Conservation (phyloP, 2,888 invertebrate species). For the Eupithecia abbreviata region DNA sequence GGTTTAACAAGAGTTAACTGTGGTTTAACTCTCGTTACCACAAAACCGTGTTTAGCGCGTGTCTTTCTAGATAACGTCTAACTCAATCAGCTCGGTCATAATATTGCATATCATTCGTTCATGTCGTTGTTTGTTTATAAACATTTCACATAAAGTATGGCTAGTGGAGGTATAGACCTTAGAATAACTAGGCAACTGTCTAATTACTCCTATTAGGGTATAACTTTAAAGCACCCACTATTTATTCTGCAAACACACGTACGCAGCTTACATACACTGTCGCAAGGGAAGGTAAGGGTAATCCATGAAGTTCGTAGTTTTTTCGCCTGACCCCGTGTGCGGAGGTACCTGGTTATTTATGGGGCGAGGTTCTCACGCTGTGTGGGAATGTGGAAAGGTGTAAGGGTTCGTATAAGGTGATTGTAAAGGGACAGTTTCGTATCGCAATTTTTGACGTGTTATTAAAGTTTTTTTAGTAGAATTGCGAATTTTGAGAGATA, state of each 20-base stretch:
- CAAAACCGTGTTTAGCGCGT: no score
- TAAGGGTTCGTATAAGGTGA: slow-evolving; percentile 59
- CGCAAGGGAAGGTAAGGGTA: slow-evolving; percentile 16
- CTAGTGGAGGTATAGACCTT: no score
- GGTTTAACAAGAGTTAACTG: no score
- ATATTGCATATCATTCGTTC: no score
- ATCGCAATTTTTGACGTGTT: slow-evolving; percentile 28
- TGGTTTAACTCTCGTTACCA: no score
- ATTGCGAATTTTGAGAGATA: background rate
- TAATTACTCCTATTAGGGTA: no score
- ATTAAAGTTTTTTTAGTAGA: background rate
- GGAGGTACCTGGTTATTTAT: slow-evolving; percentile 69
- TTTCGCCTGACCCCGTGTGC: slow-evolving; percentile 47
- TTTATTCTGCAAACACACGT: background rate
- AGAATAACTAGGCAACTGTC: no score
- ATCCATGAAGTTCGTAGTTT: slow-evolving; percentile 61
- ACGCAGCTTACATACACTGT: slow-evolving; percentile 12
- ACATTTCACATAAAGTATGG: no score
- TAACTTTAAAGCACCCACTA: background rate
- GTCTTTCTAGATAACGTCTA: no score
- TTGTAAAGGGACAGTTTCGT: slow-evolving; percentile 30
- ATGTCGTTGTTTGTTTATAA: no score
- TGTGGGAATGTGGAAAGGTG: slow-evolving; percentile 81
- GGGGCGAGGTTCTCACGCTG: slow-evolving; percentile 73
- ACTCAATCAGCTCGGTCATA: no score